Conservation (phyloP, 2,888 invertebrate genomes). For the Pristionchus mayeri region DNA sequence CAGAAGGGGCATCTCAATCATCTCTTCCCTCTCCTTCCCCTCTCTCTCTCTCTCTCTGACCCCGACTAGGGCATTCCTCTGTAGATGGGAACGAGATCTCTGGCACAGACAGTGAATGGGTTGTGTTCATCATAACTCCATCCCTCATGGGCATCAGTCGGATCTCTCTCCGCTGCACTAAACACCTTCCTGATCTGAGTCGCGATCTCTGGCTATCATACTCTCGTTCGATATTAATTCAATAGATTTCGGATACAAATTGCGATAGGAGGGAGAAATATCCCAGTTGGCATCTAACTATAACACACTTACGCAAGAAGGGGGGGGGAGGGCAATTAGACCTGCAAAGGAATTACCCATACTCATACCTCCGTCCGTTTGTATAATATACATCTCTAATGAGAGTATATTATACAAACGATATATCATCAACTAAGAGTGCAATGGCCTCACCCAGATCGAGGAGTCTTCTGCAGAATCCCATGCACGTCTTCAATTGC, state of each 20-base stretch:
- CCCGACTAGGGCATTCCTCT: constrained; percentile 36
- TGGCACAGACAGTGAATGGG: constrained; percentile 94
- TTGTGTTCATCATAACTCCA: constrained; percentile 96
- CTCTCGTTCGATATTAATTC: no score
- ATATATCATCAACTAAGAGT: no score
- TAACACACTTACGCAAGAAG: no score
- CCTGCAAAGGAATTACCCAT: constrained; percentile 76
- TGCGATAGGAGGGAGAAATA: no score
- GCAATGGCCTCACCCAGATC: constrained; percentile 86
- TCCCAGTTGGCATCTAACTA: no score
- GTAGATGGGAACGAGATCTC: constrained; percentile 93
- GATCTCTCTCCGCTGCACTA: constrained; percentile 68
- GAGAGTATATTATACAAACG: no score
- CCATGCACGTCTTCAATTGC: constrained; percentile 93
- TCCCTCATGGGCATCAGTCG: constrained; percentile 15
- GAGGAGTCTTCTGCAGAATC: constrained; percentile 91
- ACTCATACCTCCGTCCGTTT: background rate
- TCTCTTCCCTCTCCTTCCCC: constrained; percentile 8
- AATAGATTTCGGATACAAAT: no score
- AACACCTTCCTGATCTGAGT: constrained; percentile 88
- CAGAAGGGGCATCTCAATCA: constrained; percentile 87
- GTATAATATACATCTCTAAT: no score
- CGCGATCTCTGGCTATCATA: constrained; percentile 92
- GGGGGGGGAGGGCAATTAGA: no score
- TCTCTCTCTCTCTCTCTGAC: background rate